Base-by-base conservation (phyloP, 2,113 vertebrate genomes). In the Pedionomus torquatus region DNA sequence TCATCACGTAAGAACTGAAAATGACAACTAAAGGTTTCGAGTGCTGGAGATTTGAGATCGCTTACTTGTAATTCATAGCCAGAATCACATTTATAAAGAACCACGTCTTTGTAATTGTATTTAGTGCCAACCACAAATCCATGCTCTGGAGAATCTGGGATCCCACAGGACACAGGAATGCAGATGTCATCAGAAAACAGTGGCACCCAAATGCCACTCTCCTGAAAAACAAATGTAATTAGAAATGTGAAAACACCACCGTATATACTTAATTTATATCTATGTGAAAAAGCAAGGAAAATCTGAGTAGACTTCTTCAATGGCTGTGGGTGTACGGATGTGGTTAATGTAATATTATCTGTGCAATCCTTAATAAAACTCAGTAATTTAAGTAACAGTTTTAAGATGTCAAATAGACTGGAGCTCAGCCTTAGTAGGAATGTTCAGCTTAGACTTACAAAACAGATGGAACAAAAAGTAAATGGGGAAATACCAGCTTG, bases 1-100 rank as follows among this genome's bases (percentile, higher is more conserved):
- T 49, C 31, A 75, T 39, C 39, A 81, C 13, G 7, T 11, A 63
- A 71, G 35, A 78, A 81, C 35, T 17, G 41, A 57, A 89, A 84
- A 91, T 41, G 31, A 54, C 28, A 91, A 44, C 7, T 28, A 17
- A 44, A 64, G 54, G 13, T 39, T 83, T 41, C 41, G 11, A 72
- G 10, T 35, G 48, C 26, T 94, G 17, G 41, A 68, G 9, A 83
- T 51, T 64, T 94, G 37, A 71, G 41, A 37, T 93, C 68, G 39
- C 96, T 97, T 98, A 99, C 99, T 98, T 99, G 98, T 95, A 99
- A 95, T 83, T 98, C 97, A 97, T 99, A 99, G 72, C 99, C 99
- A 89, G 98, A 95, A 72, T 99, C 97, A 96, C 99, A 99, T 23
- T 98, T 98, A 95, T 99, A 99, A 80, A 96, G 91, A 83, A 99